phyloP scores from a whole-genome alignment of 2,888 invertebrate species.

The Nemurella pictetii region DNA sequence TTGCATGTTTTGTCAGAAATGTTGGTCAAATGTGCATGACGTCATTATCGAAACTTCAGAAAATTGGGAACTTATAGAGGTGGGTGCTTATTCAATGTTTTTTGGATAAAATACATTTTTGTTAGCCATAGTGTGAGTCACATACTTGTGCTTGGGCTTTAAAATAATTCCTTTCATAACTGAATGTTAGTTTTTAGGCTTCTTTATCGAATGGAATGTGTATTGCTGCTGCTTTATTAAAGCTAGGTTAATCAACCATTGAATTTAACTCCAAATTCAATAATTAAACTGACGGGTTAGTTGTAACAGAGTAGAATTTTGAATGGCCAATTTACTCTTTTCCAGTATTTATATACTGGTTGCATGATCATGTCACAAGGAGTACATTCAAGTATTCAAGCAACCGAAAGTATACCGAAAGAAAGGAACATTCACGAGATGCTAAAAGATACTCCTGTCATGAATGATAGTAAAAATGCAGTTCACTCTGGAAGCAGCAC shows the following conservation, averaged over 20 bases:
- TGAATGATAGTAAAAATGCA: slow-evolving; percentile 74
- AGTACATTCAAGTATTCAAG: slow-evolving; percentile 33
- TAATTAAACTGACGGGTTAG: background rate
- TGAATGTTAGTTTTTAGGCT: background rate
- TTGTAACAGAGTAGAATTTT: background rate
- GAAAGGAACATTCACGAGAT: slow-evolving; percentile 83
- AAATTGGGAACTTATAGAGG: background rate
- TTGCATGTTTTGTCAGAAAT: background rate
- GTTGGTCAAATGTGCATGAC: too few species aligned
- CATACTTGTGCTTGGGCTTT: too few species aligned
- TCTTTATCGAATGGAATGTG: background rate
- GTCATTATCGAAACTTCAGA: background rate
- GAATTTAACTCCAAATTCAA: too few species aligned
- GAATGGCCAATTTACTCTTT: background rate
- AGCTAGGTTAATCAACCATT: background rate
- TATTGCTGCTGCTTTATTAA: background rate
- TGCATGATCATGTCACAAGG: slow-evolving; percentile 39
- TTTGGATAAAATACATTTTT: background rate
- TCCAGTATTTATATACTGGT: background rate
- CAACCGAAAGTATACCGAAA: slow-evolving; percentile 37
- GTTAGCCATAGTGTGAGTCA: too few species aligned
- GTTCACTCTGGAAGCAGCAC: slow-evolving; percentile 68
- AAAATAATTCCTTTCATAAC: too few species aligned
- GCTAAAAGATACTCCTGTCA: slow-evolving; percentile 79
- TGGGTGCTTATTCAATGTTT: background rate